Evolutionary conservation across 2,113 vertebrate genomes (phyloP), one percentile per base, ranked within the genome.

Genomic region (Chloebia gouldiae): DNA sequence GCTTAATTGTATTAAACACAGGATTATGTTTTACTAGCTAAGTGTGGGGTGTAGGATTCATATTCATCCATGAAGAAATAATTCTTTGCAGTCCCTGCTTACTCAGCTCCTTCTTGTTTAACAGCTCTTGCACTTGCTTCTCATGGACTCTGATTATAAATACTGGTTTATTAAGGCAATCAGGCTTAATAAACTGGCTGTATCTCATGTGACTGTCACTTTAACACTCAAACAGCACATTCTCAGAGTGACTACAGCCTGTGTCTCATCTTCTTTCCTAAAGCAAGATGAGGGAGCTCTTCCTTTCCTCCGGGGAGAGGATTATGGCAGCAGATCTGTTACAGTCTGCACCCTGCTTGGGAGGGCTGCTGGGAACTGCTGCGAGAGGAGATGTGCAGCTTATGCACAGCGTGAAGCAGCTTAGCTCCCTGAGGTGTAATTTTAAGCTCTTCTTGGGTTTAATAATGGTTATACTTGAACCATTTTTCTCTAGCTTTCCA

Each of bases 1-100:
- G 50, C 70, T 94, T 89, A 85, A 94, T 88, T 81, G 13, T 63
- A 50, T 87, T 92, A 82, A 88, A 76, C 73, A 35, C 42, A 64
- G 57, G 57, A 80, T 95, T 89, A 71, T 25, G 33, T 79, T 95
- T 81, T 84, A 71, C 31, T 82, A 61, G 57, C 61, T n/a, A 35
- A 57, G 28, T 24, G 39, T 81, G 59, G 19, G 21, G 15, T 53
- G 31, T 57, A 72, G 66, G 31, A 82, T 79, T 79, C 23, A 2
- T 89, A 42, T 17, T 73, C 42, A 77, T 63, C 57, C 35, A 54
- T 63, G 50, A 85, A 79, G 78, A 88, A 80, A 35, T 72, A 88
- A 57, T 65, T 85, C 57, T n/a, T 65, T 66, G 20, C 1, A 3
- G 40, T 89, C 10, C 1, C 33, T 71, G 51, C 79, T 88, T 86